Conservation (phyloP, 64 coral and sea anemone species). For the Cladopsammia gracilis region DNA sequence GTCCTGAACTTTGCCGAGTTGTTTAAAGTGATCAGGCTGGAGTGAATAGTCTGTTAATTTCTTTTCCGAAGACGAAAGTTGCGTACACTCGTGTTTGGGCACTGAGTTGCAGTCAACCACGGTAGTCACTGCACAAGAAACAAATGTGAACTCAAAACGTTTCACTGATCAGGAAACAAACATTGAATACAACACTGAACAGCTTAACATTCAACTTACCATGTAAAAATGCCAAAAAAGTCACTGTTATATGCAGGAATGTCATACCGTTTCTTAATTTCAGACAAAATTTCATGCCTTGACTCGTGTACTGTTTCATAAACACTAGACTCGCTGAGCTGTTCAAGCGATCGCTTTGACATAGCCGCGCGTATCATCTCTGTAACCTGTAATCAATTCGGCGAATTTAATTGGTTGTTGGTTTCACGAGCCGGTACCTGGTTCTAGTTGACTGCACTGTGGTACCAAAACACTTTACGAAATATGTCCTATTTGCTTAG, state of each 20-base stretch:
- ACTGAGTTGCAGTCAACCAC: constrained; percentile 47
- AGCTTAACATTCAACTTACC: background rate
- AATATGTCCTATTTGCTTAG: background rate
- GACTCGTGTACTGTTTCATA: background rate
- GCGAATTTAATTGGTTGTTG: background rate
- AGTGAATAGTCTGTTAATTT: background rate
- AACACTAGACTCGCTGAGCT: background rate
- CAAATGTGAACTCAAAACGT: background rate
- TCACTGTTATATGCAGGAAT: background rate
- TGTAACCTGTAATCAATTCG: background rate
- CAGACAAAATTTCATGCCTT: background rate
- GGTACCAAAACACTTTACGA: constrained; percentile 6
- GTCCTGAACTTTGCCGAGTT: constrained; percentile 76
- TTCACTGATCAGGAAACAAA: background rate
- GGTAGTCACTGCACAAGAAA: constrained; percentile 7
- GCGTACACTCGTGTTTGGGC: constrained; percentile 30
- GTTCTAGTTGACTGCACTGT: background rate
- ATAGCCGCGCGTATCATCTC: background rate
- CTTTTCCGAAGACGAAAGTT: background rate
- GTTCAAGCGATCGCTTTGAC: constrained; percentile 12
- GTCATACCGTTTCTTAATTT: background rate
- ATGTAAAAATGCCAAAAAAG: constrained; percentile 5
- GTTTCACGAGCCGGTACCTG: background rate
- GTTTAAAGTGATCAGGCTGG: constrained; percentile 83
- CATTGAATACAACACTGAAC: background rate